Base-by-base conservation (phyloP, 2,797 vertebrate species). In the Muscicapa striata region DNA sequence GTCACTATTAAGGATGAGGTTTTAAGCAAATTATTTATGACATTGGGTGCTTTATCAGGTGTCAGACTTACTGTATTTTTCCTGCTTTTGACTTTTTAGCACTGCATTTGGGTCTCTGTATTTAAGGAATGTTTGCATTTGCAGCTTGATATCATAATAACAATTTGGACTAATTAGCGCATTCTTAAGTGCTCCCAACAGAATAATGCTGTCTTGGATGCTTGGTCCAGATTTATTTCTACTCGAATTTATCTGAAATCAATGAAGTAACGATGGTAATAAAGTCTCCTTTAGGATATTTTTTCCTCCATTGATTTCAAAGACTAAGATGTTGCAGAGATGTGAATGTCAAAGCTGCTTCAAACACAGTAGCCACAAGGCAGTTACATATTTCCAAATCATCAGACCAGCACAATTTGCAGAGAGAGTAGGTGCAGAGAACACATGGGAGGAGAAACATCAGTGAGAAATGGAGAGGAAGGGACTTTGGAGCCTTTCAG, bases 311-410 rank as follows among this genome's bases (percentile, higher is more conserved):
- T 46, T 58, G 51, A 46, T 91, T 94, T 95, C 82, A 92, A 85
- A 96, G 84, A 73, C 73, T 78, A 17, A 89, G 64, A 77, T 52
- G 87, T 92, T 87, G 84, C 20, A 77, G 76, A 77, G 43, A 89
- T 78, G n/a, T 62, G 75, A 89, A 90, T 89, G 87, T 82, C 87
- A 91, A 74, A 93, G 72, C 72, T 85, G 57, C 90, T 89, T 92
- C 84, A 96, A 86, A 89, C 7, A 34, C 52, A 95, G 66, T 83
- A 87, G 89, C 94, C 91, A 94, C 75, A 32, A 92, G 84, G 93
- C 84, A 87, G 62, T 89, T 93, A 48, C 36, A 45, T 80, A 87
- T 89, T 95, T 94, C 75, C 21, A 49, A 83, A 55, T 63, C 64
- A 68, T 77, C 10, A 29, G 61, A 89, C 78, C 88, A 72, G 87